Base-by-base conservation (phyloP, 2,113 vertebrate genomes). In the Corythornis cristatus region DNA sequence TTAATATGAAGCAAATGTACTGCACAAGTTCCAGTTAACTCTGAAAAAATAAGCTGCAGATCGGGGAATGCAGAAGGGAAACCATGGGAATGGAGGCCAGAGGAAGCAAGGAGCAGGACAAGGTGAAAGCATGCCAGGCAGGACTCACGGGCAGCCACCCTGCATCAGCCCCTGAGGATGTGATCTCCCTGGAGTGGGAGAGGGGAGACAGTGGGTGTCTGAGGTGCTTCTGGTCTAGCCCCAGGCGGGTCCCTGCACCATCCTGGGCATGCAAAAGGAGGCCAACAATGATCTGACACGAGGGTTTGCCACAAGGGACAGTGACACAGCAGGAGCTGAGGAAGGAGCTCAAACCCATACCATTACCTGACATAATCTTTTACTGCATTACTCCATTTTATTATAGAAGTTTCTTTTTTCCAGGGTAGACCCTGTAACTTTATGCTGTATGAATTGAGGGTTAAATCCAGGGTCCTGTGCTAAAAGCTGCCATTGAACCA, bases 141-240 rank as follows among this genome's bases (percentile, higher is more conserved):
- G 12, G 9, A 4, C 42, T 68, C 45, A 70, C 5, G 0, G 1
- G 13, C 21, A 54, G 25, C 16, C 5, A 11, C 26, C 13, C 60
- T 15, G 8, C 0, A 0, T 0, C 1, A 58, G 33, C 21, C 23
- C 37, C 26, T 50, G 28, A 50, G 12, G 8, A 9, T 53, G 23
- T 1, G 2, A 28, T 16, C 1, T 50, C 48, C 11, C 46, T 50
- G 54, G 21, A 72, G 14, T 9, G 1, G 3, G 65, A 60, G 19
- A 81, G 40, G 12, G 66, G 19, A 42, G 14, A 17, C 11, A 1
- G 4, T 23, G 72, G 5, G 20, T 23, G 18, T 15, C 9, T 21
- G 29, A 45, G 29, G 31, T 6, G 9, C 12, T 74, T 65, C 48
- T 22, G 70, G 45, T 22, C 29, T 26, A 79, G 21, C 5, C 15